Percentiles rank a stretch among this genome's conserved stretches.
Conservation (phyloP, 37 sponge, comb jelly and placozoan genomes). For the Chondrosia reniformis region DNA sequence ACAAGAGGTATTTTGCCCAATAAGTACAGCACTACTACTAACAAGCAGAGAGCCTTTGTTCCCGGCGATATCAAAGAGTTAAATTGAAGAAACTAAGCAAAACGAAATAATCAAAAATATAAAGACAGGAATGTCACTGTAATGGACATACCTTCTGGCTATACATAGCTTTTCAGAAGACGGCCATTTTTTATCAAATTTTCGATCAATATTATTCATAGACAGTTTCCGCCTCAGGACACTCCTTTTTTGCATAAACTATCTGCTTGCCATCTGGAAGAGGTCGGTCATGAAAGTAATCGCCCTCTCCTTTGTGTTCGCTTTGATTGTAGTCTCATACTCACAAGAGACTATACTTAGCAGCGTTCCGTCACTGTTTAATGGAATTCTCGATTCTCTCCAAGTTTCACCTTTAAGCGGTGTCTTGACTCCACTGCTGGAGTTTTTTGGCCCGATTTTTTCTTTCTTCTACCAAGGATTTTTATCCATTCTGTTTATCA, state of each 20-base stretch:
- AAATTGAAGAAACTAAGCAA: constrained; percentile 19
- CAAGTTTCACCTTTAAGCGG: too few relatives aligned
- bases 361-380: neutral
- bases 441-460: neutral
- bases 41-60: constrained; percentile 45
- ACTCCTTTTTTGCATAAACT: neutral
- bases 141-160: too few relatives aligned
- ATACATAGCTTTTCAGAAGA: too few relatives aligned
- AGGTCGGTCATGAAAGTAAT: neutral
- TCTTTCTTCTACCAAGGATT: neutral
- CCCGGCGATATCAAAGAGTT: constrained; percentile 42
- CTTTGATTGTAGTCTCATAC: neutral
- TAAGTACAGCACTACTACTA: constrained; percentile 56
- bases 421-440: neutral
- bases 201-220: neutral
- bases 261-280: neutral
- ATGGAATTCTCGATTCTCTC: neutral
- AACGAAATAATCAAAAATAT: too few relatives aligned
- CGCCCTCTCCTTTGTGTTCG: neutral
- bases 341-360: neutral
- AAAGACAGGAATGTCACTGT: too few relatives aligned
- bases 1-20: constrained; percentile 57
- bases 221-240: neutral
- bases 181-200: neutral
- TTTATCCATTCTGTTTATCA: neutral